Evolutionary conservation across 1,140 invertebrate species (phyloP).

Genomic region (Aphis craccivora): DNA sequence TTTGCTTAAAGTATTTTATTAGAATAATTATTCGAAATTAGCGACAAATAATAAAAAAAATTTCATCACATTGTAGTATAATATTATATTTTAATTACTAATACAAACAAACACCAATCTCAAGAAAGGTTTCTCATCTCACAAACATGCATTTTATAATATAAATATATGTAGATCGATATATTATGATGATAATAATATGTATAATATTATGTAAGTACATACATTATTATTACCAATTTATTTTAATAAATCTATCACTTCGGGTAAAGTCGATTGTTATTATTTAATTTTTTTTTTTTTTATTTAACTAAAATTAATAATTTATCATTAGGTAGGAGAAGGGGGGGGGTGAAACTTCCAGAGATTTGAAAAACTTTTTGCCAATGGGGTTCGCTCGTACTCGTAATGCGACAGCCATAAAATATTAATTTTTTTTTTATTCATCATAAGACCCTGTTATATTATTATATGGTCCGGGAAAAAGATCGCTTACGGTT

Average conservation of each 20-base stretch:
- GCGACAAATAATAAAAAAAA: neutral
- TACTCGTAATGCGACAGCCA: neutral
- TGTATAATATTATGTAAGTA: neutral
- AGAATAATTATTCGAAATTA: neutral
- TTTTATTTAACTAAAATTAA: neutral
- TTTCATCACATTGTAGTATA: neutral
- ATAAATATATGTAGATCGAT: neutral
- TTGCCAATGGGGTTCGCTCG: neutral
- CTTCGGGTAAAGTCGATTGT: neutral
- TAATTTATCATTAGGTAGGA: neutral
- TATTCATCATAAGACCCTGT: neutral
- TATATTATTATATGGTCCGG: neutral
- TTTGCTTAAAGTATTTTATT: neutral
- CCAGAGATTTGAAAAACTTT: neutral
- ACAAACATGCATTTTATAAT: neutral
- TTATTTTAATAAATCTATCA: neutral
- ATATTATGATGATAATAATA: neutral
- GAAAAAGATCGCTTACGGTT: neutral
- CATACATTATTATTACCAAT: neutral
- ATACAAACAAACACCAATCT: neutral
- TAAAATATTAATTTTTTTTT: neutral
- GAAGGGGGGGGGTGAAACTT: neutral
- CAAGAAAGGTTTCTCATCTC: neutral
- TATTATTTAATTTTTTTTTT: slow-evolving; percentile 1
- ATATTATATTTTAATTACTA: too few species aligned